These are phyloP conservation scores for Pelmatolapia mariae DNA, from an alignment of 2,113 vertebrate genomes.

Conservation along the genomic window DNA sequence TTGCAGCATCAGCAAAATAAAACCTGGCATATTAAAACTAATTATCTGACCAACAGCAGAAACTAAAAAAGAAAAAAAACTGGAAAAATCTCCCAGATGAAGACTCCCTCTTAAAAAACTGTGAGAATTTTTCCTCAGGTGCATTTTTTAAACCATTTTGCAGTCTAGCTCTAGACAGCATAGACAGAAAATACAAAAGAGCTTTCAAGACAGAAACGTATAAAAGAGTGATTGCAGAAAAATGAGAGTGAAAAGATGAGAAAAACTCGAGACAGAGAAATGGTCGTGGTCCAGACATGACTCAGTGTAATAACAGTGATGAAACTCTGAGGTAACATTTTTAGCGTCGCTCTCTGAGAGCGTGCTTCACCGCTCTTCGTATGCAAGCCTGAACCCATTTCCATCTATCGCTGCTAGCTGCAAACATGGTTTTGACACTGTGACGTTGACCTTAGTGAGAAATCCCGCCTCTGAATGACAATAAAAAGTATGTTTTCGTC, in stretches of 20 bases:
- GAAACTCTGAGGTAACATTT: slow-evolving; percentile 38
- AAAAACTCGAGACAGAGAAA: background rate
- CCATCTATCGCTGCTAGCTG: background rate
- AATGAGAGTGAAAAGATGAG: background rate
- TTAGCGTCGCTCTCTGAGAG: background rate
- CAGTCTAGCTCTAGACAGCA: background rate
- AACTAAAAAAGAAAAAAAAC: background rate
- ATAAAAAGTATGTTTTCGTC: background rate
- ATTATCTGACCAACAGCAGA: background rate
- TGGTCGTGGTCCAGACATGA: background rate
- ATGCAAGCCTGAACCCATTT: background rate
- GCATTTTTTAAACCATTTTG: background rate
- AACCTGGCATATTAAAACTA: background rate
- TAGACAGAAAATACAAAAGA: background rate
- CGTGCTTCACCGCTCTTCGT: background rate
- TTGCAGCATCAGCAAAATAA: background rate
- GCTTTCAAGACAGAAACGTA: background rate
- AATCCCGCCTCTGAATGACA: background rate
- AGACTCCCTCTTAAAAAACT: background rate
- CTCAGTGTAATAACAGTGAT: slow-evolving; percentile 8
- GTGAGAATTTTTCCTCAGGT: background rate
- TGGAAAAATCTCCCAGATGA: background rate
- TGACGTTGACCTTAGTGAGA: background rate
- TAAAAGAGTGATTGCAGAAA: background rate
- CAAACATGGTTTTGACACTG: background rate